Evolutionary conservation across 2,888 invertebrate genomes (phyloP), one percentile per base, ranked within the genome.

Genomic region (Altica lythri): DNA sequence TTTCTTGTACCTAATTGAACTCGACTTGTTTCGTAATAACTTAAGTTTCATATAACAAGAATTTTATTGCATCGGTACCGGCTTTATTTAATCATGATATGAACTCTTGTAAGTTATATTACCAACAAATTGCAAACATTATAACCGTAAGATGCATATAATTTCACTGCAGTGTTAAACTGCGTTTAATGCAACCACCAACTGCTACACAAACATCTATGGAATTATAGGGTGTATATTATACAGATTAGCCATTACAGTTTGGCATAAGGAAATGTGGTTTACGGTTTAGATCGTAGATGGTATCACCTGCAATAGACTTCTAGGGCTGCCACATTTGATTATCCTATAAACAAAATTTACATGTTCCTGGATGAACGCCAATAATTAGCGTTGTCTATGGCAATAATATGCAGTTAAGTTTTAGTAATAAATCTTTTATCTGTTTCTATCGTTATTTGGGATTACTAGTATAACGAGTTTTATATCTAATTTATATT

Each of bases 261-360:
- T 49, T 49, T n/a, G 35, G 40, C 49, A 32, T 49, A 49, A 49
- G 49, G 49, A 40, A 30, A 40, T 42, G 47, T 38, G 32, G 49
- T 42, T 49, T 49, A 49, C 32, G 19, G 22, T 49, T 30, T 30
- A 32, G 49, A 49, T 49, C 49, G 30, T 12, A 40, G 40, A 49
- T 42, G 22, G 49, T 30, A 37, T 49, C 40, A 19, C 49, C 32
- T 19, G 40, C 49, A 49, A 30, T 49, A 22, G 22, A 40, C 40
- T 25, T 18, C 32, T 4, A 17, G 13, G 8, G 13, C 22, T 22
- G 40, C 12, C 40, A 40, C 49, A 49, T 22, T 49, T 32, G 40
- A 49, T 49, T 49, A 49, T 32, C n/a, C 25, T 32, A 42, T 49
- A 40, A 49, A 49, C 40, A 49, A 49, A 49, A 49, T 49, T 32